These are phyloP conservation scores for Tursiops truncatus DNA, from an alignment of 2,113 vertebrate species.

Conservation along the genomic window DNA sequence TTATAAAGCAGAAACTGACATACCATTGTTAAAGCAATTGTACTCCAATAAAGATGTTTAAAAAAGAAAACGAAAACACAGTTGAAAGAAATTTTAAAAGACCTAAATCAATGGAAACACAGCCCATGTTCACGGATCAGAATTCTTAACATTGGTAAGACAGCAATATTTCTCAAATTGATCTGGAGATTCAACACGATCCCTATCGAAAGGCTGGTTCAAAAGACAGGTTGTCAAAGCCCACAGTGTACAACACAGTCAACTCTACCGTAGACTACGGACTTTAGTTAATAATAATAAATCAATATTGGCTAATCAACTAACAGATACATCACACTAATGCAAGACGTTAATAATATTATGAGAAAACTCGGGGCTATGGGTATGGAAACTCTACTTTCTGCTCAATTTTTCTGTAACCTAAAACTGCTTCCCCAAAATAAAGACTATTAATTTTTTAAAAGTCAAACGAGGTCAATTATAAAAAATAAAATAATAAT, in stretches of 20 bases:
- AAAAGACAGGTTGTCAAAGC: not conserved
- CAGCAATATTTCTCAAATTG: not conserved
- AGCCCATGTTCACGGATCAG: not conserved
- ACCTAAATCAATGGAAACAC: not conserved
- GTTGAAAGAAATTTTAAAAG: not conserved
- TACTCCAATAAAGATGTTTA: no score
- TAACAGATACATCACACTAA: not conserved
- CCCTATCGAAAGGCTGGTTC: not conserved
- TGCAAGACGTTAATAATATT: not conserved
- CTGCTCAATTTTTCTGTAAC: not conserved
- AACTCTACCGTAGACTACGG: not conserved
- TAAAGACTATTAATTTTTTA: not conserved
- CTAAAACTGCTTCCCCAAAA: not conserved
- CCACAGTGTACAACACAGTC: not conserved
- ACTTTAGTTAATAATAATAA: not conserved
- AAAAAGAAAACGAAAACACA: not conserved
- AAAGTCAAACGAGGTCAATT: not conserved
- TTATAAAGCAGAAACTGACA: no score
- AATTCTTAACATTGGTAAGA: not conserved
- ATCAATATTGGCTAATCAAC: not conserved
- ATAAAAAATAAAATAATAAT: not conserved
- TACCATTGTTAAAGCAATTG: no score
- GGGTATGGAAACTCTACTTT: not conserved
- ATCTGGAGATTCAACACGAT: not conserved
- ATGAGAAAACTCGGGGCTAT: not conserved